Evolutionary conservation across 2,888 invertebrate genomes (phyloP).

Genomic region (Crepidodera aurea): DNA sequence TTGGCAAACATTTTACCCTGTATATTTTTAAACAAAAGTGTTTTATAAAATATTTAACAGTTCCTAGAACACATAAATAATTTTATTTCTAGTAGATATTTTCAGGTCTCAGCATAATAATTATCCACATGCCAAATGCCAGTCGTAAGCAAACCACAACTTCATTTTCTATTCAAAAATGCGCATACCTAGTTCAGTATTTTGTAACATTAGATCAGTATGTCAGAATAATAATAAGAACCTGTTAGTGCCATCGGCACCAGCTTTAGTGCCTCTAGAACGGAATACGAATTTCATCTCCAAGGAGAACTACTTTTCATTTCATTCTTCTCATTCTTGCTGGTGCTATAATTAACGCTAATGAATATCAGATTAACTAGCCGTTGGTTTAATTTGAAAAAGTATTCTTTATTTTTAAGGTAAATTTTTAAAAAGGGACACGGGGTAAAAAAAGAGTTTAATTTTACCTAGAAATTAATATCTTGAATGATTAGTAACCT

Average conservation of each 20-base stretch:
- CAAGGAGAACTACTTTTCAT: constrained; percentile 55
- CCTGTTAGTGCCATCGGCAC: constrained; percentile 22
- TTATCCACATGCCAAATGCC: background rate
- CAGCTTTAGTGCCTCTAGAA: constrained; percentile 6
- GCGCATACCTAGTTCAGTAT: background rate
- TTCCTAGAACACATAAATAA: no score
- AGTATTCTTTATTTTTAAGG: no score
- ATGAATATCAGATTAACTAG: background rate
- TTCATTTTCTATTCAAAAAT: background rate
- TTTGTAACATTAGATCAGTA: constrained; percentile 27
- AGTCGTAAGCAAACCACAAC: background rate
- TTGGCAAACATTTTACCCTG: no score
- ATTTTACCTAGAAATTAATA: no score
- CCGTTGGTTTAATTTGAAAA: no score
- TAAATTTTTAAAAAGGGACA: no score
- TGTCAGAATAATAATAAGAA: constrained; percentile 21
- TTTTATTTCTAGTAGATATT: no score
- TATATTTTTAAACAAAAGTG: no score
- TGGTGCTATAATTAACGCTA: background rate
- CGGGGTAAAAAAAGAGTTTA: no score
- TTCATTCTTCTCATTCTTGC: constrained; percentile 40
- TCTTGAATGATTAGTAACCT: no score
- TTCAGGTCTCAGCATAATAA: no score
- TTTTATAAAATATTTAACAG: no score
- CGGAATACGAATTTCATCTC: constrained; percentile 42